Conservation (phyloP, 1,140 invertebrate species). For the Lerema accius region DNA sequence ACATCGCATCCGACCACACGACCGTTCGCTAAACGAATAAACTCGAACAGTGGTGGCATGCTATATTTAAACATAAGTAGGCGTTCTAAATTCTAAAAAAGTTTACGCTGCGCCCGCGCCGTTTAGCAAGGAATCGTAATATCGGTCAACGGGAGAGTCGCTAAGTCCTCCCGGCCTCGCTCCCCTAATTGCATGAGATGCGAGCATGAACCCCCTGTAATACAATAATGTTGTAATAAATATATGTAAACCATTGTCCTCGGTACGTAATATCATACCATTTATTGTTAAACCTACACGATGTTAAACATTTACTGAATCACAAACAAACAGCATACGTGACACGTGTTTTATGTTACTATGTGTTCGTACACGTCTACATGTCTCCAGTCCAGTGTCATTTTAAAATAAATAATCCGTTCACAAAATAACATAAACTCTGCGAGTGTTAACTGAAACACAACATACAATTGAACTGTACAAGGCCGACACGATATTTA, state of each 20-base stretch:
- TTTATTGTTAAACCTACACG: conserved; percentile 44
- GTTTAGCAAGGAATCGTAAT: conserved; percentile 52
- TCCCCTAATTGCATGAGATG: conserved; percentile 63
- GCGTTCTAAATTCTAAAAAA: conserved; percentile 67
- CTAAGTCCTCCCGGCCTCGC: conserved; percentile 50
- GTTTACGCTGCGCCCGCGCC: conserved; percentile 67
- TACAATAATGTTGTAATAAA: conserved; percentile 52
- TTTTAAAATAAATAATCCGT: conserved; percentile 43
- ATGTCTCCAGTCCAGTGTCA: conserved; percentile 32
- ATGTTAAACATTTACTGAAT: conserved; percentile 46
- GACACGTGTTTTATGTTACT: conserved; percentile 48
- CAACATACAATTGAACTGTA: conserved; percentile 30
- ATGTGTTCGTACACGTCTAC: conserved; percentile 35
- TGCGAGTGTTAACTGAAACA: conserved; percentile 51
- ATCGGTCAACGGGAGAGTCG: conserved; percentile 65
- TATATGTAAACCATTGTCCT: conserved; percentile 56
- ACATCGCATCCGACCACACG: conserved; percentile 54
- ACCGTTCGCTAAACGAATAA: conserved; percentile 48
- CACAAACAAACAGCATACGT: conserved; percentile 44
- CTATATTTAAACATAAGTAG: conserved; percentile 67
- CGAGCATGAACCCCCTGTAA: conserved; percentile 61
- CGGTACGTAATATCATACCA: conserved; percentile 55
- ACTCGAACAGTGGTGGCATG: conserved; percentile 42
- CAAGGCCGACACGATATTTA: conserved; percentile 34
- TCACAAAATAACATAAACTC: conserved; percentile 42